Base-by-base conservation (phyloP, 2,797 vertebrate genomes). In the Loris lydekkerianus region DNA sequence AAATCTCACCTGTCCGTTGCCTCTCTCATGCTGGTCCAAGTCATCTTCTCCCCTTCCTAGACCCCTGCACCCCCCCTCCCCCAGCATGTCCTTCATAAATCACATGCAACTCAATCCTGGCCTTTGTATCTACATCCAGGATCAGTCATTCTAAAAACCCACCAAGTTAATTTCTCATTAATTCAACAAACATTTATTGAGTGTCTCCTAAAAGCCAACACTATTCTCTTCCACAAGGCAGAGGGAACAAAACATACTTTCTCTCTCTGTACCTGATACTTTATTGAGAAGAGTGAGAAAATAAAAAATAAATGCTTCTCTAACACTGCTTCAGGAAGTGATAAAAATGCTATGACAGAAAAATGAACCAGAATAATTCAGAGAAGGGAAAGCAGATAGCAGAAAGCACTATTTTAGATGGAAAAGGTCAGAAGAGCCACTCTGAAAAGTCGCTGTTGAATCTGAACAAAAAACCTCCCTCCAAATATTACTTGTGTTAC, bases 331-430 rank as follows among this genome's bases (percentile, higher is more conserved):
- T 77, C 2, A 0, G 46, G 2, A n/a, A 88, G 21, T 84, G 46
- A 49, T 88, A 93, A 94, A 94, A 78, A 88, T 31, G 8, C 25
- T 83, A 17, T 65, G 23, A 86, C 20, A 60, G 63, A 65, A 90
- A 94, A 82, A 61, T 56, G 31, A 93, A 91, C 20, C 21, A 81
- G 11, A 43, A 17, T 72, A 80, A 76, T 89, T 93, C 81, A 89
- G 31, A 1, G 3, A 91, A 20, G 2, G 2, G 9, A 75, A 21
- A 53, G n/a, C 75, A 25, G 94, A 46, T 14, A 18, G 63, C 0
- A 34, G 5, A 53, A 90, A 63, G 2, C 69, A 21, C 2, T 84
- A 9, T 34, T 37, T 86, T 84, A 69, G 21, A 78, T 92, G 82
- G 14, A 86, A 7, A 58, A 58, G 2, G 14, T n/a, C 4, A 58